Conservation (phyloP, 2,113 vertebrate genomes). For the Psilopsiagon aurifrons region DNA sequence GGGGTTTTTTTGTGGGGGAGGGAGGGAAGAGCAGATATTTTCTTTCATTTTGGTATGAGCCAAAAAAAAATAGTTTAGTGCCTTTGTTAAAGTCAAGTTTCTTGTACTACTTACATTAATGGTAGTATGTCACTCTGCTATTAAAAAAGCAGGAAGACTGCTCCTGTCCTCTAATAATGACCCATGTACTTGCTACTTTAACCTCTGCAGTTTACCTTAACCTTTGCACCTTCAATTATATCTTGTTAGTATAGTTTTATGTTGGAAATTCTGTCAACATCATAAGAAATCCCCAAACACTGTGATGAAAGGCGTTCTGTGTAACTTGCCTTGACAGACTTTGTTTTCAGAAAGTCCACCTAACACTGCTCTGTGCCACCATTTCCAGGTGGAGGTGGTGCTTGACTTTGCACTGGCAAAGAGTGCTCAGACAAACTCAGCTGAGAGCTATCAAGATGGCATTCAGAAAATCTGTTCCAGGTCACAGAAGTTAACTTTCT, state of each 20-base stretch:
- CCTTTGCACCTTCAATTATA: not conserved
- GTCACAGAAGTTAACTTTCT: not conserved
- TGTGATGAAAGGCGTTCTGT: not conserved
- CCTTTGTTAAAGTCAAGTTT: not conserved
- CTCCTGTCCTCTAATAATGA: not conserved
- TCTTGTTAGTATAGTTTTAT: not conserved
- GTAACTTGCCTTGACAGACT: not conserved
- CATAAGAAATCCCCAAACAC: not conserved
- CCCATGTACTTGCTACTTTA: not conserved
- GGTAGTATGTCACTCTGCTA: not conserved
- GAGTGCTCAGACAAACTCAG: not conserved
- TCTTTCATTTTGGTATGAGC: not conserved
- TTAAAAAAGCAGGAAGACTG: not conserved
- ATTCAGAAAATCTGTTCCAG: not conserved
- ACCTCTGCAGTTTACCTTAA: not conserved
- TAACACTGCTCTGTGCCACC: not conserved
- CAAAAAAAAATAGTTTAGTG: not conserved
- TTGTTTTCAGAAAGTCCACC: not conserved
- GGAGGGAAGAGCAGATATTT: fast-evolving
- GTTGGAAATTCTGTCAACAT: not conserved
- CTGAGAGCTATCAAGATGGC: not conserved
- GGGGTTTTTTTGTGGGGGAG: fast-evolving
- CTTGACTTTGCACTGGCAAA: not conserved
- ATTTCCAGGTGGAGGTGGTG: not conserved
- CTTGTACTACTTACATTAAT: not conserved